Base-by-base conservation (phyloP, 1,140 invertebrate genomes). In the Arion vulgaris region DNA sequence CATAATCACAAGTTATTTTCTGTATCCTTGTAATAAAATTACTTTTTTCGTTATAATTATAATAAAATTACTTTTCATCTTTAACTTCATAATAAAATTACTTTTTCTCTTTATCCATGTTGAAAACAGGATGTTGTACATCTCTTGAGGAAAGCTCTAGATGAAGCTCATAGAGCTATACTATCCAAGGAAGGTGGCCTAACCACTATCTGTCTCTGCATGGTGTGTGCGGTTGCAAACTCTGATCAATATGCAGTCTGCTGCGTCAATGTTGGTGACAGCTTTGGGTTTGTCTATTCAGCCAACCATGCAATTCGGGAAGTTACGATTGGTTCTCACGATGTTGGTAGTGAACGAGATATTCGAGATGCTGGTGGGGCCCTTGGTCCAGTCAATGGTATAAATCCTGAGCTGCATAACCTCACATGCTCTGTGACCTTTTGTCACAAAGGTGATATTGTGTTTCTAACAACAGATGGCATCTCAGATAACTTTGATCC, bases 401-500 rank as follows among this genome's bases (percentile, higher is more conserved):
- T 94, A 53, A 96, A 97, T 90, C 97, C 97, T 0, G 97, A 98
- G 93, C 92, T 98, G 45, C 96, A 96, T 86, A 98, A 98, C 92
- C 93, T 98, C 23, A 98, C 97, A 0, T 95, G 96, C 85, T 96
- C 96, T 0, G 95, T 98, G 94, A 98, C 96, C 0, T 95, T 96
- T 84, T 94, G 96, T 32, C 95, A 97, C 76, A 91, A 94, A 62
- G 96, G 96, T 13, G 97, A 98, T 91, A 95, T 98, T 85, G 95
- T 98, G 53, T 97, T 97, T 90, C 93, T 98, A 23, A 97, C 96
- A 0, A 96, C 96, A 32, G 97, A 98, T 91, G 97, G 97, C 26
- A 95, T 98, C 41, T 97, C 96, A 17, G 97, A 98, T 89, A 98
- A 98, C 90, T 97, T 98, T 91, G 97, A 98, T 93, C 97, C 97